Base-by-base conservation (phyloP, 1,140 invertebrate species). In the Linepithema humile region DNA sequence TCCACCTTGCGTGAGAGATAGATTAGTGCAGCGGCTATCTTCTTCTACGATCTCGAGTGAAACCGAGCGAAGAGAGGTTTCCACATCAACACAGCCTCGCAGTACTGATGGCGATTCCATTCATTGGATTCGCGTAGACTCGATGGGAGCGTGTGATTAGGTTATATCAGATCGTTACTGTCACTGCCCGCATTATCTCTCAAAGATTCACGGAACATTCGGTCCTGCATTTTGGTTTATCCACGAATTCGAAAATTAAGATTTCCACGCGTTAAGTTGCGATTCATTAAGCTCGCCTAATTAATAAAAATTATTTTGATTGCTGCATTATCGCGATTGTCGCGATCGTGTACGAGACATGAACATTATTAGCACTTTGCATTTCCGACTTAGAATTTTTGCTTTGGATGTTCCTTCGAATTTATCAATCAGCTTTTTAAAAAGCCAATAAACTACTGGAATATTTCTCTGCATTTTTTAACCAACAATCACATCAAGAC, bases 81-180 rank as follows among this genome's bases (percentile, higher is more conserved):
- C 48, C 64, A 78, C 45, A 40, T 78, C 45, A 69, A 20, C n/a
- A 26, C 35, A n/a, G 1, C 12, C 5, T 7, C 10, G 9, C 32
- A 35, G 48, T 20, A 40, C 32, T 23, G 32, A 53, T 50, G 23
- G 17, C 38, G 64, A 12, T 80, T 55, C 35, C 50, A 53, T 77
- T 69, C 75, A 53, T 78, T 53, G 62, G 17, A 15, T 69, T 78
- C 45, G 35, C 55, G 23, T n/a, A 67, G n/a, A 15, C 35, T 35
- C 32, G 64, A 80, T 40, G 55, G 35, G 70, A 55, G 35, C 35
- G 9, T 32, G 38, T 12, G 75, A 80, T 80, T 57, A 80, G 48
- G n/a, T 7, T 32, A 2, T 32, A 40, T 40, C 62, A 7, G 74
- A 53, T 55, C n/a, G 23, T 23, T 32, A 17, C 40, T 62, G 29